Evolutionary conservation across 2,888 invertebrate species (phyloP), one percentile per base, ranked within the genome.

Genomic region (Yponomeuta malinellus): DNA sequence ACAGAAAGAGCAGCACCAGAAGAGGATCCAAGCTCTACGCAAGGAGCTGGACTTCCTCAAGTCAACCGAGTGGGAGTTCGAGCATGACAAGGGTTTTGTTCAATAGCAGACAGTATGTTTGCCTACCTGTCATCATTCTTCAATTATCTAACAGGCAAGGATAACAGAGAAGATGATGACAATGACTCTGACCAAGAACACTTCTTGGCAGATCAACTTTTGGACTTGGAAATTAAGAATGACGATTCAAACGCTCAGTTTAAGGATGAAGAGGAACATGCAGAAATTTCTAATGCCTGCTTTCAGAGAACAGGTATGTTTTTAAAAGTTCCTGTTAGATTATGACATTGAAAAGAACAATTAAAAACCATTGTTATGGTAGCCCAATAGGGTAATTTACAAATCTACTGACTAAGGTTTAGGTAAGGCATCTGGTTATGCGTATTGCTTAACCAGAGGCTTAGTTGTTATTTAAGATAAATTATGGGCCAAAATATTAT

Each of bases 51-150:
- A 96, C 75, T 95, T 95, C 80, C 87, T 97, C n/a, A 96, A 95
- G 81, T 94, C 94, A 71, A 96, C 96, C 0, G 95, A 96, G 80
- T 97, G 97, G 97, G 95, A 95, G 85, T 96, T 95, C 88, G 95
- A 95, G 64, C 93, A 94, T 76, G 96, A 96, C 74, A 95, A 94
- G 84, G 95, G 93, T 72, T 93, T 94, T 81, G 93, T 93, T 33
- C 94, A 94, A 79, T 72, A 66, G 8, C 31, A 73, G 69, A 15
- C 71, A 86, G 74, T 74, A 94, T 94, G 93, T 75, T 93, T 72
- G 89, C 93, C 0, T 84, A 89, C 71, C 72, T 93, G 23, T 80
- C 81, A 73, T 86, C 87, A 71, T 77, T 93, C 72, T 85, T 87
- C 74, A 83, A 83, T 74, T 86, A 87, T 71, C 77, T 92, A 15